A percentile compares a stretch with the other conserved stretches of the same genome.
These are phyloP conservation scores for Heliconius nattereri DNA, from an alignment of 1,140 invertebrate species.

Conservation along the genomic window DNA sequence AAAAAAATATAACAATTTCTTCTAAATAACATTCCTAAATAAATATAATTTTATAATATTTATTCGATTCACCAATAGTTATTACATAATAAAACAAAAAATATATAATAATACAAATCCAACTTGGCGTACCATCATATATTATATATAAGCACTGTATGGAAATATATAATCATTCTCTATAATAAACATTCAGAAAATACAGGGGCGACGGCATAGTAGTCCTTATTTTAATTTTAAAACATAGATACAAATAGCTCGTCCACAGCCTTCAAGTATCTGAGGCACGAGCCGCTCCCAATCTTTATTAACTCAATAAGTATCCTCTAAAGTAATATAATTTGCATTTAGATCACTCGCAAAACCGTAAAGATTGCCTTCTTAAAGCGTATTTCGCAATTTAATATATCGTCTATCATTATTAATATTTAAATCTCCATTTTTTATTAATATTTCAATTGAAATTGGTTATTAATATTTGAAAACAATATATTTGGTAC, in stretches of 20 bases:
- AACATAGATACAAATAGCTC: conserved; percentile 16
- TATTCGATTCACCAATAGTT: neutral
- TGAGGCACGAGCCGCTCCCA: conserved; percentile 27
- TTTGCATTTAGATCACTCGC: conserved; percentile 42
- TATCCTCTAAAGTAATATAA: conserved; percentile 40
- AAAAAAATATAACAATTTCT: too few species aligned
- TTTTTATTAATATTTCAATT: neutral
- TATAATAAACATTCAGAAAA: neutral
- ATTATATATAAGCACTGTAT: too few species aligned
- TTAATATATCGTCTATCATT: conserved; percentile 22
- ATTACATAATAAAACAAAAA: too few species aligned
- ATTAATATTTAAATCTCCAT: neutral
- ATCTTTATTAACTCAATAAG: conserved; percentile 42
- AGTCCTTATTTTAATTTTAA: conserved; percentile 11
- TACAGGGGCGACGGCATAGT: neutral
- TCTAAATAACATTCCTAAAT: too few species aligned
- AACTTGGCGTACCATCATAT: too few species aligned
- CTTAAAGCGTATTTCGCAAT: conserved; percentile 33
- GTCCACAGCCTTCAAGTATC: conserved; percentile 14
- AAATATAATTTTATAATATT: neutral
- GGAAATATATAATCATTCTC: too few species aligned
- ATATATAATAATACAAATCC: too few species aligned
- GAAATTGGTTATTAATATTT: too few species aligned
- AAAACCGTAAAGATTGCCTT: conserved; percentile 38
- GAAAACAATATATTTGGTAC: too few species aligned